phyloP scores from a whole-genome alignment of 2,113 vertebrate genomes.

The Petromus typicus region DNA sequence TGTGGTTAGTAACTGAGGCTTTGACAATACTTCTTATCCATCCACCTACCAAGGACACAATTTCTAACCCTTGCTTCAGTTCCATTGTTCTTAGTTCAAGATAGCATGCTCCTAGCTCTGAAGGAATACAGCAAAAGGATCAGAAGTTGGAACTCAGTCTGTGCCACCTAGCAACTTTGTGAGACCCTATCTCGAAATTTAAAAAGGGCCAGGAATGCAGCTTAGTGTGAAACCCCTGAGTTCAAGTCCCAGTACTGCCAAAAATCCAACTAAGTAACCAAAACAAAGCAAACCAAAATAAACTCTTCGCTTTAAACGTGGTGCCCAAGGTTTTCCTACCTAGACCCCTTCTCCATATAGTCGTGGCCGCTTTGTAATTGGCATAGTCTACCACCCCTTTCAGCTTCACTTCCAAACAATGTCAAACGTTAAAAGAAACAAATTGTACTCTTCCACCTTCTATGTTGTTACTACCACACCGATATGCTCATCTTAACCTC shows the following conservation, averaged over 20 bases:
- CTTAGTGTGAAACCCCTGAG: neutral
- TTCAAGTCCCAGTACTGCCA: neutral
- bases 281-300: neutral
- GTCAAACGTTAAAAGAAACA: neutral
- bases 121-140: neutral
- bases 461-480: too few relatives aligned
- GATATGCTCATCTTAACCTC: neutral
- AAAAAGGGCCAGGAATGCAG: neutral
- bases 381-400: neutral
- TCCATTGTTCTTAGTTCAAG: neutral
- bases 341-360: neutral
- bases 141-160: neutral
- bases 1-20: neutral
- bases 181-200: neutral
- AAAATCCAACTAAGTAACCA: neutral
- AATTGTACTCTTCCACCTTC: neutral
- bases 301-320: neutral
- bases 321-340: neutral
- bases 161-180: neutral
- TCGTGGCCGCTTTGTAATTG: neutral
- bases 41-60: neutral
- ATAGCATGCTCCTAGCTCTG: neutral
- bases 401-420: neutral
- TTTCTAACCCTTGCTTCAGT: neutral
- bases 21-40: neutral